These are phyloP conservation scores for Neopelma chrysocephalum DNA, from an alignment of 2,797 vertebrate genomes.

Conservation along the genomic window DNA sequence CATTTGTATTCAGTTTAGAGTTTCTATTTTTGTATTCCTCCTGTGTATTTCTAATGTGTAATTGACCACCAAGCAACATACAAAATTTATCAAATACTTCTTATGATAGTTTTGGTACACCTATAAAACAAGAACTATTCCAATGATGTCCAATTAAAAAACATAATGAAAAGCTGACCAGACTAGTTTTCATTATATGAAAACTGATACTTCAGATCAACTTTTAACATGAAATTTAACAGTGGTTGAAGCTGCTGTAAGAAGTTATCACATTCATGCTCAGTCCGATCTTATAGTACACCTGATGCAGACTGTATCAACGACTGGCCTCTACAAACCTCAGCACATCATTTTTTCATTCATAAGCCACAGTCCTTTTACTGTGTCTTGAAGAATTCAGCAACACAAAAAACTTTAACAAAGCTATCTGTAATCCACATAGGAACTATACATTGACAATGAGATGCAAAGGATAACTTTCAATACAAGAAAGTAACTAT, in stretches of 20 bases:
- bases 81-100: background rate
- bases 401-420: background rate
- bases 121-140: background rate
- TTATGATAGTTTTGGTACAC: accelerated
- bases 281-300: background rate
- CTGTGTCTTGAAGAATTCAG: background rate
- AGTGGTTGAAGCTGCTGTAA: background rate
- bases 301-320: background rate
- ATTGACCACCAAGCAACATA: background rate
- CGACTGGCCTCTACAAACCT: background rate
- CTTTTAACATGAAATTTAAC: background rate
- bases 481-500: background rate
- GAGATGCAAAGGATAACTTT: background rate
- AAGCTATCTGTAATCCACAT: background rate
- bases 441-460: background rate
- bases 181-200: background rate
- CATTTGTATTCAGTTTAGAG: background rate
- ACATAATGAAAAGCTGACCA: background rate
- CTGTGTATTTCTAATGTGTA: background rate
- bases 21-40: background rate
- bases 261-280: accelerated
- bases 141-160: background rate
- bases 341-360: background rate
- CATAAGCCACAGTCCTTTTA: background rate
- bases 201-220: background rate